phyloP scores from a whole-genome alignment of 2,113 vertebrate genomes.

The Typhlomys cinereus region DNA sequence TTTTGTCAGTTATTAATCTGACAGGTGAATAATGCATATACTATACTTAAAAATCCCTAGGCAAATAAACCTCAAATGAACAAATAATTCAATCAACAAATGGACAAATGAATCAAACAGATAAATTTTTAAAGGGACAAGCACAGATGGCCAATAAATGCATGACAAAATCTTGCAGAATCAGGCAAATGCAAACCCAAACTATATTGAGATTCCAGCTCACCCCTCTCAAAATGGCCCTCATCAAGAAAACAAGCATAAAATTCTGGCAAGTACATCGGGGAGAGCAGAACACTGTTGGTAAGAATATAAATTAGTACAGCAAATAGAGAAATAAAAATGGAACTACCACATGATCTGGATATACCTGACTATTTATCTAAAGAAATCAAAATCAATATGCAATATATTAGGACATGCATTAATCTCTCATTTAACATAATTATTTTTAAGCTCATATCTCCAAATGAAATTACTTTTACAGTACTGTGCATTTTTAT shows the following conservation, averaged over 20 bases:
- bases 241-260: not conserved
- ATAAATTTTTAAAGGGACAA: not conserved
- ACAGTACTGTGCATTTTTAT: not conserved
- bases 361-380: not conserved
- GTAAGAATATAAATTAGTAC: not conserved
- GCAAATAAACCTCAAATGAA: not conserved
- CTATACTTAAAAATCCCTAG: not conserved
- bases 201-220: not conserved
- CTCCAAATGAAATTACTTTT: not conserved
- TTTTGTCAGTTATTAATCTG: not conserved
- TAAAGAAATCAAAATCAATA: not conserved
- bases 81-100: not conserved
- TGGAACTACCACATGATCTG: not conserved
- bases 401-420: not conserved
- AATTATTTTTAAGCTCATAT: conserved; percentile 17
- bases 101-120: not conserved
- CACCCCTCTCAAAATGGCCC: not conserved
- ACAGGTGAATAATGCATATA: not conserved
- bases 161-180: not conserved
- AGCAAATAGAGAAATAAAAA: not conserved
- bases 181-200: not conserved
- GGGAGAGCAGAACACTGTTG: not conserved
- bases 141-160: not conserved
- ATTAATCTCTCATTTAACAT: not conserved
- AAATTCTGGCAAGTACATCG: not conserved